These are phyloP conservation scores for Andrena haemorrhoa DNA, from an alignment of 2,888 invertebrate species.

Conservation along the genomic window DNA sequence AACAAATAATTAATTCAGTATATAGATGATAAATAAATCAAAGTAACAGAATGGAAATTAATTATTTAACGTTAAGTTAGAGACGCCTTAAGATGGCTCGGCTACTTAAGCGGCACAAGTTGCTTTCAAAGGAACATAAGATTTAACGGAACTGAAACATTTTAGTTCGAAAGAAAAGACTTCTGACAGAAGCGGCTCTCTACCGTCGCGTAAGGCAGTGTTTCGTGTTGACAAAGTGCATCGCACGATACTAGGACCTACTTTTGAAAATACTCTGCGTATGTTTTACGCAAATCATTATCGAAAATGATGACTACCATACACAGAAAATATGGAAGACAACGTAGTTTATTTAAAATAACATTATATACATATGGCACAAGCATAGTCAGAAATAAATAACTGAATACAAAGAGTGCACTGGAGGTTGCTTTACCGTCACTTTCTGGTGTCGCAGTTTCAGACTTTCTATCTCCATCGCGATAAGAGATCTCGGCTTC, in stretches of 20 bases:
- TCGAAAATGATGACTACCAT: conserved; percentile 28
- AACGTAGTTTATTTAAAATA: conserved; percentile 49
- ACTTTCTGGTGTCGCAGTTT: conserved; percentile 88
- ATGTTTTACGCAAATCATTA: conserved; percentile 1
- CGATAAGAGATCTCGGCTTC: conserved; percentile 90
- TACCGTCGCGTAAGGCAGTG: not conserved
- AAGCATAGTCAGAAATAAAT: conserved; percentile 46
- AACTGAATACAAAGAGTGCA: conserved; percentile 15
- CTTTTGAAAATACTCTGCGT: conserved; percentile 10
- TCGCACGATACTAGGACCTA: conserved; percentile 7
- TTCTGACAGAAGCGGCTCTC: conserved; percentile 16
- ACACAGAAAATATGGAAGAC: conserved; percentile 30
- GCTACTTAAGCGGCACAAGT: conserved; percentile 5
- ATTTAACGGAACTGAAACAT: conserved; percentile 7
- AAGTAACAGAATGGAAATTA: conserved; percentile 28
- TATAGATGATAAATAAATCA: conserved; percentile 57
- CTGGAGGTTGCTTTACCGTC: conserved; percentile 83
- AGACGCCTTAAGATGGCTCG: not conserved
- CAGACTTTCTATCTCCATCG: conserved; percentile 90
- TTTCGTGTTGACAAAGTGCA: conserved; percentile 22
- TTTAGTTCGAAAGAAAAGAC: conserved; percentile 1
- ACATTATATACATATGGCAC: conserved; percentile 33
- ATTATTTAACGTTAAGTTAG: conserved; percentile 8
- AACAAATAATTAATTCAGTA: conserved; percentile 79
- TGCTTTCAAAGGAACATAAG: conserved; percentile 13